These are phyloP conservation scores for Serranus cabrilla DNA, from an alignment of 2,797 vertebrate species.

Conservation along the genomic window DNA sequence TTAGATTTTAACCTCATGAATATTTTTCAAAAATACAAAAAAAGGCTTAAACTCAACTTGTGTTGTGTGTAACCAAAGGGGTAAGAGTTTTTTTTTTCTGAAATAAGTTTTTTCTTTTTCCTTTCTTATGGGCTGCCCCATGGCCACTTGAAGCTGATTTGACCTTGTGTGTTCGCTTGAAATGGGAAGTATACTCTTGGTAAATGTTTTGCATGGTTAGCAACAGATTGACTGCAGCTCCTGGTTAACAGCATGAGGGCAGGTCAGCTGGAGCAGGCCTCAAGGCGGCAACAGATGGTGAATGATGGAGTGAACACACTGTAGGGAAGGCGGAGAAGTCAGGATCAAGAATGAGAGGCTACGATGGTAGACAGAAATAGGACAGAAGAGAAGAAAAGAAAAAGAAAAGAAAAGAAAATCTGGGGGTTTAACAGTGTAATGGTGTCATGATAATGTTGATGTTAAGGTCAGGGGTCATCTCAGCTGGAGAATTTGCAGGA, in stretches of 20 bases:
- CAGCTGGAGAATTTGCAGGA: conserved; percentile 16
- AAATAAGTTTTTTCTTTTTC: not conserved
- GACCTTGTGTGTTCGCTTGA: conserved; percentile 20
- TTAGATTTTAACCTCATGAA: not conserved
- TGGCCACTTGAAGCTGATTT: not conserved
- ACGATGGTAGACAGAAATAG: conserved; percentile 14
- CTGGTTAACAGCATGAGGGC: conserved; percentile 46
- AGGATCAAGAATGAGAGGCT: not conserved
- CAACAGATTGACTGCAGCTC: conserved; percentile 47
- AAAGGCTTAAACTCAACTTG: not conserved
- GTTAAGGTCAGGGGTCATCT: conserved; percentile 41
- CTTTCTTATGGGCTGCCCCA: not conserved
- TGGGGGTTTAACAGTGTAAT: conserved; percentile 4
- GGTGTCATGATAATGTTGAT: conserved; percentile 25
- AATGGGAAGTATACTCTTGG: conserved; percentile 10
- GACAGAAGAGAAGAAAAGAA: not conserved
- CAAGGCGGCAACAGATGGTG: conserved; percentile 54
- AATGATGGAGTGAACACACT: conserved; percentile 1
- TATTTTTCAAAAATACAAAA: not conserved
- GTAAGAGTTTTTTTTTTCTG: not conserved
- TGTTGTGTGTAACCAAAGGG: not conserved
- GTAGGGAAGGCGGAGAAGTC: conserved; percentile 10
- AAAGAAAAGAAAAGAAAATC: not conserved
- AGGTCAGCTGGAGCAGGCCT: conserved; percentile 51
- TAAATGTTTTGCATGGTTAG: conserved; percentile 45